phyloP scores from a whole-genome alignment of 2,797 vertebrate genomes.

The Siniperca undulata region DNA sequence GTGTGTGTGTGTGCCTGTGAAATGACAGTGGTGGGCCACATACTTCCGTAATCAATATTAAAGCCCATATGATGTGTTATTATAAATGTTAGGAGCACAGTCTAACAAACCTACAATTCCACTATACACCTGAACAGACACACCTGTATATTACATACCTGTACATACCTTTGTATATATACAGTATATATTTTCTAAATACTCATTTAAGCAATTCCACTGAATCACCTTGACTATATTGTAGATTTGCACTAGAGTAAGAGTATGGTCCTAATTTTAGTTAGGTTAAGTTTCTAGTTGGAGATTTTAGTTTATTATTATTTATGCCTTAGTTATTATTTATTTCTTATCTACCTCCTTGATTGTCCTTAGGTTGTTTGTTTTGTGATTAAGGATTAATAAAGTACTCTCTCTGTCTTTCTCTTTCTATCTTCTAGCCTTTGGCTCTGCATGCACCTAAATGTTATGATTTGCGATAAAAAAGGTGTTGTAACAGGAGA shows the following conservation, averaged over 20 bases:
- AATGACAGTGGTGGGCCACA: not conserved
- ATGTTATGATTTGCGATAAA: conserved; percentile 13
- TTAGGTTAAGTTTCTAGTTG: not conserved
- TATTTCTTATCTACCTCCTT: not conserved
- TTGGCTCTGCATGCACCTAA: not conserved
- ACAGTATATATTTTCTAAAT: not conserved
- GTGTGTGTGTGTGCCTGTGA: not conserved
- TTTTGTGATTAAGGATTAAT: not conserved
- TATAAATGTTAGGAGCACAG: not conserved
- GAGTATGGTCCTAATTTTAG: not conserved
- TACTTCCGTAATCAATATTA: not conserved
- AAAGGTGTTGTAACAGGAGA: conserved; percentile 29
- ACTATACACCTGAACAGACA: not conserved
- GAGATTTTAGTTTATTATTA: not conserved
- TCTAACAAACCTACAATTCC: no score
- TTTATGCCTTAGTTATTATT: not conserved
- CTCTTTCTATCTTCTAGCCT: not conserved
- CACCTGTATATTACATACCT: not conserved
- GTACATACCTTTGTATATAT: no score
- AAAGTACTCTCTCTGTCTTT: not conserved
- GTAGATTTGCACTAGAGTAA: not conserved
- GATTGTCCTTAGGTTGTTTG: not conserved
- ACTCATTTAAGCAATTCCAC: no score
- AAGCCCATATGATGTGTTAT: not conserved
- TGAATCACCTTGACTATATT: no score